phyloP scores from a whole-genome alignment of 2,888 invertebrate species.

The Ceriagrion tenellum region DNA sequence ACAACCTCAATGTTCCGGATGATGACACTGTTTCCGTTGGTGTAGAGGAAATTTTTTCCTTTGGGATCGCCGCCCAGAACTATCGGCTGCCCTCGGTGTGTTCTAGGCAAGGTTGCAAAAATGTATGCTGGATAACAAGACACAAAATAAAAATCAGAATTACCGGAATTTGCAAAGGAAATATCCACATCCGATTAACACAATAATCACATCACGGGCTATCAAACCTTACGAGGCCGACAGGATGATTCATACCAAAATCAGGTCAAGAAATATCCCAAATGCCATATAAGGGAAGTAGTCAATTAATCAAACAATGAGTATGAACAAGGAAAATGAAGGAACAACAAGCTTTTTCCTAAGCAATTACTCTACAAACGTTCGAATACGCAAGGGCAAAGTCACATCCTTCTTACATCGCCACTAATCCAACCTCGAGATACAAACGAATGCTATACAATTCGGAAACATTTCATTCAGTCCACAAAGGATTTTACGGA shows the following conservation, averaged over 20 bases:
- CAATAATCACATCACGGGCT: background rate
- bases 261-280: background rate
- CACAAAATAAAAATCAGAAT: constrained; percentile 57
- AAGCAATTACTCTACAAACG: background rate
- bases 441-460: background rate
- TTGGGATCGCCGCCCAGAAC: constrained; percentile 98
- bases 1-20: constrained; percentile 95
- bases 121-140: constrained; percentile 85
- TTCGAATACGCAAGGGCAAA: background rate
- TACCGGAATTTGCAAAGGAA: background rate
- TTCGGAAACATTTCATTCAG: background rate
- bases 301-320: background rate
- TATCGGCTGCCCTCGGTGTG: constrained; percentile 95
- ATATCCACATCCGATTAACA: background rate
- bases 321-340: background rate
- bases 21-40: constrained; percentile 98
- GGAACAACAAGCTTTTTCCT: background rate
- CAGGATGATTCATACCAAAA: constrained; percentile 20
- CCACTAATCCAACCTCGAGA: background rate
- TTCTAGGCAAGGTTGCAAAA: constrained; percentile 96
- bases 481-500: background rate
- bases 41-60: constrained; percentile 97
- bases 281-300: background rate
- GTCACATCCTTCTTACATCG: background rate
- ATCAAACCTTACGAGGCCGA: constrained; percentile 21